phyloP scores from a whole-genome alignment of 2,888 invertebrate species.

The Machimus atricapillus region DNA sequence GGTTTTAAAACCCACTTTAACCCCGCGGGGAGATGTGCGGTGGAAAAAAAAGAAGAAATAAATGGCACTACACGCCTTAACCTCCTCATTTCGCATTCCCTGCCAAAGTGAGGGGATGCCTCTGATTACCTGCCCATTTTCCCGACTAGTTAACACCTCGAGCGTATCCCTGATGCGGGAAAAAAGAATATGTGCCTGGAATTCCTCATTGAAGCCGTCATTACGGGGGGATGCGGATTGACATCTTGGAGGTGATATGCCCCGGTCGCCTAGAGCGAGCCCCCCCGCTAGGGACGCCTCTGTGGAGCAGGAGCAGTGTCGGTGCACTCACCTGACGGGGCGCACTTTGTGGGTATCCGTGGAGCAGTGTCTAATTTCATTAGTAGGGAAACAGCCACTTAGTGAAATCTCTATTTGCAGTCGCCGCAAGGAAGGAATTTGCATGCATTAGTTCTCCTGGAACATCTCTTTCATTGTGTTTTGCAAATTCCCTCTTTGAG shows the following conservation, averaged over 20 bases:
- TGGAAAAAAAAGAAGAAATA: not conserved
- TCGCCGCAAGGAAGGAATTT: constrained; percentile 26
- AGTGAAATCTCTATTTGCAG: constrained; percentile 11
- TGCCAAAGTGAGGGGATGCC: not conserved
- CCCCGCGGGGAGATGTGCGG: not conserved
- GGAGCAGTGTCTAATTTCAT: constrained; percentile 22
- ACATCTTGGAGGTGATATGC: constrained; percentile 10
- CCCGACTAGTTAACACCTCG: constrained; percentile 9
- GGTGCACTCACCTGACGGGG: not conserved
- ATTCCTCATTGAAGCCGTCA: not conserved
- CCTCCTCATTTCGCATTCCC: constrained; percentile 19
- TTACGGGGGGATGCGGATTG: constrained; percentile 5
- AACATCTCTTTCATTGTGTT: not conserved
- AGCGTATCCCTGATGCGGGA: not conserved
- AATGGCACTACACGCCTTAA: not conserved
- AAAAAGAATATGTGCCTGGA: not conserved
- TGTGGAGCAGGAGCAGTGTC: not conserved
- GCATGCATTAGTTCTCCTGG: constrained; percentile 5
- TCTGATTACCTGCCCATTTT: constrained; percentile 5
- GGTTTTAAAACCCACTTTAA: not conserved
- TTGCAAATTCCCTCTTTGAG: constrained; percentile 5
- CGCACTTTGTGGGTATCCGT: not conserved
- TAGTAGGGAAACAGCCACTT: constrained; percentile 12
- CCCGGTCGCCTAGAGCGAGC: not conserved
- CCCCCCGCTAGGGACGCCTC: not conserved